Conservation (phyloP, 1,140 invertebrate genomes). For the Drosophila ogumai region DNA sequence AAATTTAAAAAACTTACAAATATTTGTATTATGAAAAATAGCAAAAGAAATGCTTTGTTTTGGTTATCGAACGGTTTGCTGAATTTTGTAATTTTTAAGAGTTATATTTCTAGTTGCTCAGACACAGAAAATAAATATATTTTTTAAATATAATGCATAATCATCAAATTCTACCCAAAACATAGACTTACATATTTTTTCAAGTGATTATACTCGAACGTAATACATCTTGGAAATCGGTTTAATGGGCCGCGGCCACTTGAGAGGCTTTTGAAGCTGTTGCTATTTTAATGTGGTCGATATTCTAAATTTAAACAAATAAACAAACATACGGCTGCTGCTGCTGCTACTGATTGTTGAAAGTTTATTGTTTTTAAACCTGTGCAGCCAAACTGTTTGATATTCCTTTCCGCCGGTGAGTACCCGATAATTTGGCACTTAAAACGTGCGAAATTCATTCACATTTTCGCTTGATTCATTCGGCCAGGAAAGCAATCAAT, state of each 20-base stretch:
- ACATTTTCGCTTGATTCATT: conserved; percentile 62
- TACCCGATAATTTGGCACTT: conserved; percentile 74
- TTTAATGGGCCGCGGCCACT: conserved; percentile 70
- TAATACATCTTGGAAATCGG: conserved; percentile 80
- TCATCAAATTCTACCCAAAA: neutral
- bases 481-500: conserved; percentile 46
- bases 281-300: conserved; percentile 81
- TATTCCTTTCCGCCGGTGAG: conserved; percentile 62
- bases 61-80: too few species aligned
- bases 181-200: neutral
- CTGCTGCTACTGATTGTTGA: conserved; percentile 55
- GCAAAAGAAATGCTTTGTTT: too few species aligned
- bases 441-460: conserved; percentile 73
- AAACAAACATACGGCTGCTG: conserved; percentile 62
- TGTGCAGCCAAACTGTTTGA: conserved; percentile 61
- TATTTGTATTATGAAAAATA: too few species aligned
- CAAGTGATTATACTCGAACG: conserved; percentile 36
- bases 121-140: too few species aligned
- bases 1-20: too few species aligned
- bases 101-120: too few species aligned
- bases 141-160: too few species aligned
- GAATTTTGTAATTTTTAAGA: too few species aligned
- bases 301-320: conserved; percentile 83
- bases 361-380: conserved; percentile 82
- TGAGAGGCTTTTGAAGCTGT: conserved; percentile 80